Evolutionary conservation across 2,113 vertebrate species (phyloP).

Genomic region (Rhadina sibilatrix): DNA sequence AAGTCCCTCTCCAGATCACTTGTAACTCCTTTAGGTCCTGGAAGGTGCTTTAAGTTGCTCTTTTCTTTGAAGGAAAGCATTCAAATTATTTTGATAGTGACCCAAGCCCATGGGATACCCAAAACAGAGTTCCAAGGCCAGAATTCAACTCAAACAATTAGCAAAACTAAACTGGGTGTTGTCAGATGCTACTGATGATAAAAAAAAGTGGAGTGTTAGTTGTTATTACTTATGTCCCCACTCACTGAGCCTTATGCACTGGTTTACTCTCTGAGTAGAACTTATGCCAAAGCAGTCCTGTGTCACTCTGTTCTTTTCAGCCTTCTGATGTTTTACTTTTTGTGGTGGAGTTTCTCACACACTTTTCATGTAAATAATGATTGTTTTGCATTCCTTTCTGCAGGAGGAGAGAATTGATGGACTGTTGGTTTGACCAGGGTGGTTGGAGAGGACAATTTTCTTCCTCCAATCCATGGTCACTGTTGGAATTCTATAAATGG

Average conservation of each 20-base stretch:
- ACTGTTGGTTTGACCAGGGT: too few relatives aligned
- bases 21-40: neutral
- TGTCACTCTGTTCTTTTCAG: too few relatives aligned
- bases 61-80: conserved; percentile 49
- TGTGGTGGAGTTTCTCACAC: too few relatives aligned
- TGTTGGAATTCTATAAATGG: too few relatives aligned
- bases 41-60: neutral
- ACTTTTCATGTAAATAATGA: too few relatives aligned
- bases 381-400: too few relatives aligned
- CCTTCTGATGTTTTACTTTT: too few relatives aligned
- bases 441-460: too few relatives aligned
- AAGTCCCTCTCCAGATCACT: neutral
- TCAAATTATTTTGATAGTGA: conserved; percentile 49
- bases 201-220: neutral
- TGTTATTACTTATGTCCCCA: neutral
- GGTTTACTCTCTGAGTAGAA: neutral
- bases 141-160: conserved; percentile 72
- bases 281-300: neutral
- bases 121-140: conserved; percentile 65
- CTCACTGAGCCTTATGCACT: neutral
- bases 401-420: too few relatives aligned
- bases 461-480: too few relatives aligned
- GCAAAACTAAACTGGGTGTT: conserved; percentile 49
- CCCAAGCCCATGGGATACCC: conserved; percentile 61
- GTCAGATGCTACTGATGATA: conserved; percentile 62